These are phyloP conservation scores for Galerucella calmariensis DNA, from an alignment of 2,888 invertebrate species.

Conservation along the genomic window DNA sequence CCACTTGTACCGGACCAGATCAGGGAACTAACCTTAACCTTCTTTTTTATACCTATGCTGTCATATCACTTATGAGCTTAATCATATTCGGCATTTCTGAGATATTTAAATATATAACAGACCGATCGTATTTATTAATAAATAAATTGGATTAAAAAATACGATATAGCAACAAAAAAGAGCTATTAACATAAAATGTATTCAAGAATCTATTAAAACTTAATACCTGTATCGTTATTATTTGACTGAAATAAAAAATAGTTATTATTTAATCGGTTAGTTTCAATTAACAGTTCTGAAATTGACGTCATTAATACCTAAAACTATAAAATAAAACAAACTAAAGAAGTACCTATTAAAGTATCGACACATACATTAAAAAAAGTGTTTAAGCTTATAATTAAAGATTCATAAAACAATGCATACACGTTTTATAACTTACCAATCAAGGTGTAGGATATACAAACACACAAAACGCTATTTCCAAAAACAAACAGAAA, in stretches of 20 bases:
- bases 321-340: slow-evolving; percentile 7
- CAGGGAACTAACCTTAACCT: too few species aligned
- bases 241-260: neutral
- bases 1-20: too few species aligned
- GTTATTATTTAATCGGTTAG: neutral
- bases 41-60: too few species aligned
- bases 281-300: neutral
- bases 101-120: too few species aligned
- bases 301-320: neutral
- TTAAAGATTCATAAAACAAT: neutral
- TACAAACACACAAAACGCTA: neutral
- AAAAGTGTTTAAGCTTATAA: neutral
- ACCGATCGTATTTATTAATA: too few species aligned
- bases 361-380: neutral
- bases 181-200: too few species aligned
- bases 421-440: neutral
- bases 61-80: too few species aligned
- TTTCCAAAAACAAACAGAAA: neutral
- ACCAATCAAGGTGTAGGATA: neutral
- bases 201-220: neutral
- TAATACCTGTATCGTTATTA: neutral
- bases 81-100: too few species aligned
- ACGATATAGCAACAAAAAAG: too few species aligned
- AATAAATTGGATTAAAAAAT: too few species aligned
- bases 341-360: neutral